These are phyloP conservation scores for Plectropomus leopardus DNA, from an alignment of 2,113 vertebrate genomes.

Conservation along the genomic window DNA sequence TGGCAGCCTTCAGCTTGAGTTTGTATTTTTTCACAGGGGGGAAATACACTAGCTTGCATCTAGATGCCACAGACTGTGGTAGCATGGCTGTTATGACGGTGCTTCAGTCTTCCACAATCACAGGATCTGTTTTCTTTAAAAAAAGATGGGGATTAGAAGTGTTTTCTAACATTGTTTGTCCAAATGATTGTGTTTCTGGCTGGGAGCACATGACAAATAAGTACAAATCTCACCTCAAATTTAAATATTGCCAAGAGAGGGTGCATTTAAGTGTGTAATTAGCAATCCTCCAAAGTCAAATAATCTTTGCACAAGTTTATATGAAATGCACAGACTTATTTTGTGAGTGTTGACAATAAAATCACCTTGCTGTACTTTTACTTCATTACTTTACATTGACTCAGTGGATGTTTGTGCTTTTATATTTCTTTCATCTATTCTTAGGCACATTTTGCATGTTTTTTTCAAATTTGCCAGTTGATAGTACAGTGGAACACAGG, in stretches of 20 bases:
- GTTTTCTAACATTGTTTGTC: slow-evolving; percentile 23
- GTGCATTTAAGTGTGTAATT: slow-evolving; percentile 51
- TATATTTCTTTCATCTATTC: background rate
- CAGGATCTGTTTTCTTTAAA: background rate
- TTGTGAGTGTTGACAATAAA: slow-evolving; percentile 2
- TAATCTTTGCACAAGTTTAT: slow-evolving; percentile 11
- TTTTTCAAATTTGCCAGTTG: background rate
- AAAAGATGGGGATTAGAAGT: background rate
- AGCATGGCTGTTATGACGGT: background rate
- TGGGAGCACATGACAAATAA: slow-evolving; percentile 26
- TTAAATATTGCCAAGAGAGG: slow-evolving; percentile 23
- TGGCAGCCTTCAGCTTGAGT: background rate
- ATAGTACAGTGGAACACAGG: background rate
- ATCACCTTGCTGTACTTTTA: background rate
- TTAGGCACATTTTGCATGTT: background rate
- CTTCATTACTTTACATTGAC: slow-evolving; percentile 6
- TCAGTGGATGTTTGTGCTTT: background rate
- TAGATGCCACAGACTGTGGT: background rate
- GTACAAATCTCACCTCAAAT: slow-evolving; percentile 24
- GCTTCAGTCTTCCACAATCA: background rate
- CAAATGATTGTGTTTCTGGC: slow-evolving; percentile 31
- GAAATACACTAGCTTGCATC: background rate
- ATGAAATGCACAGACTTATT: slow-evolving; percentile 20
- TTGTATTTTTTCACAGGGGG: background rate
- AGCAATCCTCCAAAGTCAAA: slow-evolving; percentile 26